These are phyloP conservation scores for Myrmecophaga tridactyla DNA, from an alignment of 2,113 vertebrate genomes.

Conservation along the genomic window DNA sequence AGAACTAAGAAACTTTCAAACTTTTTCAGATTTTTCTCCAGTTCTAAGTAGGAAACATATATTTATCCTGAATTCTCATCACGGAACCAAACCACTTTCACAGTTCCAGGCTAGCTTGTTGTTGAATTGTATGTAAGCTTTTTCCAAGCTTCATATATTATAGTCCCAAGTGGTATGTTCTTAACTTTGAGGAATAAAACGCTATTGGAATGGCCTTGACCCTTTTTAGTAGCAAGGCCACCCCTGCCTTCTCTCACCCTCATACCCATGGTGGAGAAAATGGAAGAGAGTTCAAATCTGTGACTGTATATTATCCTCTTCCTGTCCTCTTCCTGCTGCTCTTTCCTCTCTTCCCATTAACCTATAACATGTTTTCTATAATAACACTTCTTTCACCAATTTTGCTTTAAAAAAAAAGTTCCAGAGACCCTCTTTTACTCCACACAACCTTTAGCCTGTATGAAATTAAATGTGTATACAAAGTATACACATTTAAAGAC, in stretches of 20 bases:
- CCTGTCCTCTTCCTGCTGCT: too few species aligned
- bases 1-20: slow-evolving; percentile 17
- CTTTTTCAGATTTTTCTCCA: neutral
- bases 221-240: neutral
- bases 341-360: neutral
- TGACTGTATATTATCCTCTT: too few species aligned
- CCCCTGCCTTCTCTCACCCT: neutral
- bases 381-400: neutral
- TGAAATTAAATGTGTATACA: slow-evolving; percentile 24
- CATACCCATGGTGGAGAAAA: neutral
- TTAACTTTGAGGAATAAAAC: neutral
- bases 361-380: neutral
- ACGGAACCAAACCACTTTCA: neutral
- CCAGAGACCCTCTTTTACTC: neutral
- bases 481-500: neutral
- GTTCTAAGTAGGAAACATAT: neutral
- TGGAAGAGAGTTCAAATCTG: neutral
- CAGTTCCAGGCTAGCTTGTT: neutral
- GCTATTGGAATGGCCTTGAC: neutral
- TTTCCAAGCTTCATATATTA: neutral
- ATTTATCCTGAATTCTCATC: neutral
- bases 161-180: neutral
- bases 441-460: neutral
- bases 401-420: neutral
- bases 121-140: neutral